These are phyloP conservation scores for Mactromeris polynyma DNA, from an alignment of 2,888 invertebrate genomes.

Conservation along the genomic window DNA sequence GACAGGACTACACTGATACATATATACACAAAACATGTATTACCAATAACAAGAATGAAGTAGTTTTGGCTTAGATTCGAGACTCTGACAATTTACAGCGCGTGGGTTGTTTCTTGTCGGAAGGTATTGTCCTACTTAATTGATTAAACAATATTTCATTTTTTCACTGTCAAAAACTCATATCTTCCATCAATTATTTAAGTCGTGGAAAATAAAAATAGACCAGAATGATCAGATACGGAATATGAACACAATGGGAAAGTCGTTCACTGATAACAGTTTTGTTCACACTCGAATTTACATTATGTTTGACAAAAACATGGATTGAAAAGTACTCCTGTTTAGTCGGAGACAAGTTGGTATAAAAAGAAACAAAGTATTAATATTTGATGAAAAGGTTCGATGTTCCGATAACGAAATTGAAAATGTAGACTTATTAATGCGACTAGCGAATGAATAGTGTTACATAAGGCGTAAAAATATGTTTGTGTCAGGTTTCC, in stretches of 20 bases:
- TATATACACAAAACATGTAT: too few species aligned
- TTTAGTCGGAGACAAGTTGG: not conserved
- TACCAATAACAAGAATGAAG: too few species aligned
- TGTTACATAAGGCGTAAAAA: too few species aligned
- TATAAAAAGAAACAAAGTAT: not conserved
- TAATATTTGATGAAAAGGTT: not conserved
- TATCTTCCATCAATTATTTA: slow-evolving; percentile 5
- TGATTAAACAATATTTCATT: not conserved
- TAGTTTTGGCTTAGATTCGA: too few species aligned
- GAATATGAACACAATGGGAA: too few species aligned
- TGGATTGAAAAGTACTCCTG: not conserved
- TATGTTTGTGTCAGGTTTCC: too few species aligned
- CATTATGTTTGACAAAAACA: not conserved
- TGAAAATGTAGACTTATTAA: too few species aligned
- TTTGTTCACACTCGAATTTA: not conserved
- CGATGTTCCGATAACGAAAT: not conserved
- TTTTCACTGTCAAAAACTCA: not conserved
- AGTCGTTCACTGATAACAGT: not conserved
- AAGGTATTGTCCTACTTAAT: not conserved
- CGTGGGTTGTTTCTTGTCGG: not conserved
- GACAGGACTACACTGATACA: too few species aligned
- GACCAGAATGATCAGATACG: not conserved
- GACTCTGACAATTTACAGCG: too few species aligned
- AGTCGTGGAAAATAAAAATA: not conserved
- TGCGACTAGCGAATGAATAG: too few species aligned